Evolutionary conservation across 35 echinoderm and acorn worm species (phyloP).

Genomic region (Apostichopus californicus): DNA sequence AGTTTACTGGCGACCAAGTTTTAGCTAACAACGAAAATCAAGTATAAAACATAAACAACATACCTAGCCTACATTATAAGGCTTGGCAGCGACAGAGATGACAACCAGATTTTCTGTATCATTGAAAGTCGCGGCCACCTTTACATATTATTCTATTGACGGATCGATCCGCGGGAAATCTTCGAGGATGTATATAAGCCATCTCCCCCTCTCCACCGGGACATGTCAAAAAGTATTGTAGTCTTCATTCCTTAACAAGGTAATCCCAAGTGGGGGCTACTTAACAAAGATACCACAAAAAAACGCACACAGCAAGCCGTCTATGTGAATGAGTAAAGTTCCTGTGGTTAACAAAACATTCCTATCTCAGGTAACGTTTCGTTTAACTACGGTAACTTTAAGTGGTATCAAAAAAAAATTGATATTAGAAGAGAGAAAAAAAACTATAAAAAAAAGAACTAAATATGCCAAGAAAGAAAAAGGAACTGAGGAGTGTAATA

Average conservation of each 20-base stretch:
- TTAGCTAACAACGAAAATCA: too few species aligned
- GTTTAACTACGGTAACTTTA: slow-evolving; percentile 1
- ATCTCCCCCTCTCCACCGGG: background rate
- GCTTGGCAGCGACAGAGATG: too few species aligned
- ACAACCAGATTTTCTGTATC: too few species aligned
- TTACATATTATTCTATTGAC: too few species aligned
- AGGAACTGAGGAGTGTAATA: background rate
- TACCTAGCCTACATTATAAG: too few species aligned
- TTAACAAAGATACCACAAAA: slow-evolving; percentile 21
- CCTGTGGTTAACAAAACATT: slow-evolving; percentile 33
- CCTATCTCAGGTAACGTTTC: slow-evolving; percentile 28
- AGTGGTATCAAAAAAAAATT: slow-evolving; percentile 2
- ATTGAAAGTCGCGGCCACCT: too few species aligned
- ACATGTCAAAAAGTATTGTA: slow-evolving; percentile 6
- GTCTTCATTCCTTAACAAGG: background rate
- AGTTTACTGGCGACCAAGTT: too few species aligned
- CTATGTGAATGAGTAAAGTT: slow-evolving; percentile 1
- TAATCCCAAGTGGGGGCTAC: slow-evolving; percentile 19
- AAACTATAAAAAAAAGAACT: background rate
- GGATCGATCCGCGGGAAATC: too few species aligned
- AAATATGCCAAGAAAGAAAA: slow-evolving; percentile 2
- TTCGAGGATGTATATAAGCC: too few species aligned
- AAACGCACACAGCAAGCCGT: background rate
- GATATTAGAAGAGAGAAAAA: background rate
- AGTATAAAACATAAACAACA: too few species aligned